A percentile compares a stretch with the other conserved stretches of the same genome.
Conservation (phyloP, 2,113 vertebrate species). For the Meriones unguiculatus region DNA sequence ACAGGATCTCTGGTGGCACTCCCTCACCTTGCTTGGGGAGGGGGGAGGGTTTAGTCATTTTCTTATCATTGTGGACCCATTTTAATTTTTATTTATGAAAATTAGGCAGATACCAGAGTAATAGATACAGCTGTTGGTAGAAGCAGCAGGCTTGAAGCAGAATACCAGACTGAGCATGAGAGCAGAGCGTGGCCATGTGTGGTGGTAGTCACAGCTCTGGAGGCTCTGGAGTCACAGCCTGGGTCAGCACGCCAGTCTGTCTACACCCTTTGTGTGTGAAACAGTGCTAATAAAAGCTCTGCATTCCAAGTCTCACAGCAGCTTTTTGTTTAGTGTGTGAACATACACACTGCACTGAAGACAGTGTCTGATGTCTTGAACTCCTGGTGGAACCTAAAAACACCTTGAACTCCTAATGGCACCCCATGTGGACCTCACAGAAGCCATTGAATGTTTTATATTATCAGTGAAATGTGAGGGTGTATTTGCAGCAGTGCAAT, state of each 20-base stretch:
- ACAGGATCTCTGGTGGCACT: background rate
- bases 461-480: background rate
- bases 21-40: background rate
- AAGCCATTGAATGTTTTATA: background rate
- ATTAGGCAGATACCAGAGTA: background rate
- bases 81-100: conserved; percentile 36
- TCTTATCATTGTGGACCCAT: background rate
- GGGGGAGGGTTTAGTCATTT: background rate
- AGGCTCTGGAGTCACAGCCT: background rate
- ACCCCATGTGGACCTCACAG: background rate
- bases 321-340: background rate
- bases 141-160: background rate
- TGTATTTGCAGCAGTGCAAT: background rate
- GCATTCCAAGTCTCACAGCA: background rate
- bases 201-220: background rate
- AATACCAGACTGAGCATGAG: background rate
- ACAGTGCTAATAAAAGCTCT: background rate
- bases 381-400: background rate
- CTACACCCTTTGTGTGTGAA: background rate
- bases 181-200: background rate
- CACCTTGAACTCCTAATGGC: background rate
- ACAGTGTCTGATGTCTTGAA: background rate
- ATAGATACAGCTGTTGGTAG: background rate
- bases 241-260: background rate
- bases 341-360: background rate